phyloP scores from a whole-genome alignment of 2,797 vertebrate species.

The Pteropus rufus region DNA sequence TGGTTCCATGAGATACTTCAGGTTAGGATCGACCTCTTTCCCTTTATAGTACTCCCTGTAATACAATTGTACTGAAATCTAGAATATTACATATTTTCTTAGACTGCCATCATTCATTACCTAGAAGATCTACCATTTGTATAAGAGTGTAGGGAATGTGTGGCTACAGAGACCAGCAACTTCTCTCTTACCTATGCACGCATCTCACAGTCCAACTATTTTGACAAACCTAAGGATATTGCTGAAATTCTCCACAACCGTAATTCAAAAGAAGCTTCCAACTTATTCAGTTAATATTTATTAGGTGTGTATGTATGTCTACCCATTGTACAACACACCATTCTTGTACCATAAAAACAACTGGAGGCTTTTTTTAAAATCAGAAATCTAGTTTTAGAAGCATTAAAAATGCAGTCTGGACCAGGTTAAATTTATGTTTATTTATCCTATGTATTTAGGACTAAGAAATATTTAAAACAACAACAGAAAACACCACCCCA shows the following conservation, averaged over 20 bases:
- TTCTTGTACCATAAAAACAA: not conserved
- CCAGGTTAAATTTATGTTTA: not conserved
- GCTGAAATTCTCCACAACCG: not conserved
- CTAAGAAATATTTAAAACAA: not conserved
- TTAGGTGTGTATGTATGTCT: not conserved
- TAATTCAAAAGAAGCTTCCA: not conserved
- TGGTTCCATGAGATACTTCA: not conserved
- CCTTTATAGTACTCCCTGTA: not conserved
- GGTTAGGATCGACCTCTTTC: not conserved
- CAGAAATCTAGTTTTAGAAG: conserved; percentile 21
- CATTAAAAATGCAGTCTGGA: not conserved
- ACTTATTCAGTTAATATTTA: not conserved
- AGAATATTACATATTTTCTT: not conserved
- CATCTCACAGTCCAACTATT: not conserved
- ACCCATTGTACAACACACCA: not conserved
- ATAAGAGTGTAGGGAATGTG: accelerated
- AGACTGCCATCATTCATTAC: not conserved
- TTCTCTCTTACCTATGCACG: not conserved
- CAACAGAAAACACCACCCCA: not conserved
- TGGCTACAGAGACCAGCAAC: not conserved
- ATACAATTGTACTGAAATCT: not conserved
- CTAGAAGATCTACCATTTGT: not conserved
- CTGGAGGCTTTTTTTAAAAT: not conserved
- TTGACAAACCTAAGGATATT: not conserved
- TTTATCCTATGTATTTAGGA: not conserved